phyloP scores from a whole-genome alignment of 2,113 vertebrate genomes.

The Sprattus sprattus region DNA sequence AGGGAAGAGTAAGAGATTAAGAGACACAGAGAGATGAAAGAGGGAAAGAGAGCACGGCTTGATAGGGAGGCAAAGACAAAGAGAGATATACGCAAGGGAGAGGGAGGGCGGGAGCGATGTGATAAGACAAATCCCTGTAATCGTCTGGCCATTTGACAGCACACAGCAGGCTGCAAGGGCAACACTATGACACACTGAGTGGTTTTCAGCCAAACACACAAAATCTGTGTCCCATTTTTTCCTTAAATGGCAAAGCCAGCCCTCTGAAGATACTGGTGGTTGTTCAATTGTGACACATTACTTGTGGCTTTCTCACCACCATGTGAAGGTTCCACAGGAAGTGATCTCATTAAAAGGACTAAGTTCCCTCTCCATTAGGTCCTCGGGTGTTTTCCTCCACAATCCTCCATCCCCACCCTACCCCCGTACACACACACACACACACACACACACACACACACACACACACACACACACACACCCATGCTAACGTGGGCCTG shows the following conservation, averaged over 20 bases:
- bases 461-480: background rate
- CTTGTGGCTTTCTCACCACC: conserved; percentile 47
- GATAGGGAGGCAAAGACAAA: background rate
- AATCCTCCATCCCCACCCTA: background rate
- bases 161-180: background rate
- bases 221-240: background rate
- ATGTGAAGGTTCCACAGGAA: conserved; percentile 61
- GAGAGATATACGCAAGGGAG: background rate
- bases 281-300: conserved; percentile 33
- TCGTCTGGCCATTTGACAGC: background rate
- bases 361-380: conserved; percentile 56
- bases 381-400: conserved; percentile 39
- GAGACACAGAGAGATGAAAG: background rate
- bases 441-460: background rate
- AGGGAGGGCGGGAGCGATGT: background rate
- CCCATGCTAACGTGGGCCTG: conserved; percentile 46
- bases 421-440: background rate
- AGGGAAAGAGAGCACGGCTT: background rate
- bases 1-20: conserved; percentile 20
- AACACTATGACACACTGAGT: background rate
- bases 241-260: background rate
- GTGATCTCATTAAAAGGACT: conserved; percentile 58
- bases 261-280: background rate
- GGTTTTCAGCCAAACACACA: conserved; percentile 9
- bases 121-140: background rate